Conservation (phyloP, 1,140 invertebrate species). For the Gryllus bimaculatus region DNA sequence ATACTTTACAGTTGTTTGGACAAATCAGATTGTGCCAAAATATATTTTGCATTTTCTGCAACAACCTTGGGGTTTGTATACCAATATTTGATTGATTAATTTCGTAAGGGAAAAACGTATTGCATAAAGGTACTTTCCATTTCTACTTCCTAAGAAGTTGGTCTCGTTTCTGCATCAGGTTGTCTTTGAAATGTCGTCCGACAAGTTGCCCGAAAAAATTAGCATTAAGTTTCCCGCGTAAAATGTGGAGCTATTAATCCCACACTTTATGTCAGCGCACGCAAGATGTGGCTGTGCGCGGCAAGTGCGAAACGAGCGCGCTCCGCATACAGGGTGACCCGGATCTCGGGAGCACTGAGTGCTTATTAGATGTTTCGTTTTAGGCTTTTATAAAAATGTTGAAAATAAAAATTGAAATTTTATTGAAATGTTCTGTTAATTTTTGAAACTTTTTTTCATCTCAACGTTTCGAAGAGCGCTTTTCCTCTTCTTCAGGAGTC, state of each 20-base stretch:
- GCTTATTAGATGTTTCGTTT: too few species aligned
- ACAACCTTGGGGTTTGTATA: not conserved
- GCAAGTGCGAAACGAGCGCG: not conserved
- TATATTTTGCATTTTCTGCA: too few species aligned
- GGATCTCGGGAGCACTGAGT: too few species aligned
- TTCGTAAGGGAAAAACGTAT: not conserved
- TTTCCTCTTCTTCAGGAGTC: too few species aligned
- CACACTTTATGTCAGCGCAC: not conserved
- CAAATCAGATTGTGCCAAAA: too few species aligned
- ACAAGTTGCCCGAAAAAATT: not conserved
- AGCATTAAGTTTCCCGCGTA: not conserved
- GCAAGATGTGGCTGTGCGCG: not conserved
- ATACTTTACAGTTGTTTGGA: too few species aligned
- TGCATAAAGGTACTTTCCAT: not conserved
- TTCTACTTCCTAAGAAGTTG: not conserved
- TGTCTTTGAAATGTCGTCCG: not conserved
- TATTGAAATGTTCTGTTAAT: too few species aligned
- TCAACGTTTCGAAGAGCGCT: too few species aligned
- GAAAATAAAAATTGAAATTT: too few species aligned
- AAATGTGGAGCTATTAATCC: conserved; percentile 4
- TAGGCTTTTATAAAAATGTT: too few species aligned
- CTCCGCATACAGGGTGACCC: not conserved
- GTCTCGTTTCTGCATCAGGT: not conserved
- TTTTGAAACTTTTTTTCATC: too few species aligned
- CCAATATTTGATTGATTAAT: not conserved